Base-by-base conservation (phyloP, 2,113 vertebrate genomes). In the Calypte anna region DNA sequence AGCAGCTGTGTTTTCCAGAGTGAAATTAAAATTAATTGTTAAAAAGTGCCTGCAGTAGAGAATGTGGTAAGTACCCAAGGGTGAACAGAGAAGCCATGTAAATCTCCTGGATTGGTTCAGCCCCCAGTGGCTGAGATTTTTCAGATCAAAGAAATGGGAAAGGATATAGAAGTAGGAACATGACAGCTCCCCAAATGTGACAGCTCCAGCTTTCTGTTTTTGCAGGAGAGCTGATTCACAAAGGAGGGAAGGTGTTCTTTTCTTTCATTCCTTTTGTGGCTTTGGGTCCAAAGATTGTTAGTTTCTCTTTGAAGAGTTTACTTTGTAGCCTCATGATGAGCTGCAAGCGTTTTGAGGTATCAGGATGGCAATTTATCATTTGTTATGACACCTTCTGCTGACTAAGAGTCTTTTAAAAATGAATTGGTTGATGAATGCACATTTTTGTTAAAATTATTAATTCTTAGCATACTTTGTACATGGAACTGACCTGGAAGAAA, bases 221-320 rank as follows among this genome's bases (percentile, higher is more conserved):
- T 90, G 57, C 18, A 63, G 80, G 38, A 38, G 59, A 86, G 54
- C 66, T 66, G 74, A 64, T 38, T 95, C 58, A 90, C 86, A 96
- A 69, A 76, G 74, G 40, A 95, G 43, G 76, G 66, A 96, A 94
- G 53, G 63, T 22, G 23, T 36, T 86, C 91, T 63, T 68, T 67
- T 68, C 40, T 81, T 88, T 92, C 78, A 59, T 86, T 88, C 27
- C 46, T 91, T 75, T 46, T 82, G 77, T 70, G 46, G 63, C 90
- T 88, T 88, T 97, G 85, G 43, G 95, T 96, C 93, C 93, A 54
- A 93, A 89, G 55, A 66, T 91, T 66, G 53, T 51, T 51, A 17
- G 66, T 78, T 83, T 70, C 43, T 84, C 82, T 98, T 93, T 96
- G 95, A 97, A 96, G 88, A 74, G 27, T 58, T 87, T 72, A 38